Conservation (phyloP, 2,113 vertebrate genomes). For the Bubalus kerabau region DNA sequence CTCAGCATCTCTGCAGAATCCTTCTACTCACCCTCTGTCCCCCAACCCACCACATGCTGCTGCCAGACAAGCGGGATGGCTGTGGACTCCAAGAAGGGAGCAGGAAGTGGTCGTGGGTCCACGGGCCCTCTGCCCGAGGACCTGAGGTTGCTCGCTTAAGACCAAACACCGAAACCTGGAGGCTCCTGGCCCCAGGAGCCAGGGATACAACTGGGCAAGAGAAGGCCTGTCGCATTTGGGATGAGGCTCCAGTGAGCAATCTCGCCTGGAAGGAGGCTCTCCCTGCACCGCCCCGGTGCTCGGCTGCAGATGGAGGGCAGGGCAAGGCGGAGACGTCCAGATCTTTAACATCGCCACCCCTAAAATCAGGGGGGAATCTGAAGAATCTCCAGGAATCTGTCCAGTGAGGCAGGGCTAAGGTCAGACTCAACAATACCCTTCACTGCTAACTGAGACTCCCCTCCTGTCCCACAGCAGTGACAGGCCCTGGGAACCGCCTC, state of each 20-base stretch:
- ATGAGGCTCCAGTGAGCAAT: fast-evolving
- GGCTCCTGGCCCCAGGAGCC: neutral
- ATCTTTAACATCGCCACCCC: neutral
- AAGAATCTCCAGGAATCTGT: neutral
- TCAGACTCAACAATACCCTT: neutral
- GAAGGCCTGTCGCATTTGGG: fast-evolving
- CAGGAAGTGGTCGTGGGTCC: neutral
- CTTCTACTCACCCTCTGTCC: neutral
- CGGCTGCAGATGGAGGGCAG: fast-evolving
- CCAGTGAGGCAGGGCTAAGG: fast-evolving
- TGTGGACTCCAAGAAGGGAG: fast-evolving
- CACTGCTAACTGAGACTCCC: neutral
- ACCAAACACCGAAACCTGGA: fast-evolving
- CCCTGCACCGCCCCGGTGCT: fast-evolving
- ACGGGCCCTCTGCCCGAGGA: fast-evolving
- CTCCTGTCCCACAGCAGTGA: fast-evolving
- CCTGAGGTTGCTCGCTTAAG: neutral
- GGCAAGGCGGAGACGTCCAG: fast-evolving
- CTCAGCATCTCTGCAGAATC: neutral
- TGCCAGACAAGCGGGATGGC: fast-evolving
- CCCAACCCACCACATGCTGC: fast-evolving
- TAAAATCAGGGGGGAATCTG: fast-evolving
- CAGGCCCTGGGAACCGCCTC: neutral
- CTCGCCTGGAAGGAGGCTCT: neutral
- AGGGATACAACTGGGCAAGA: neutral